Conservation (phyloP, 2,888 invertebrate genomes). For the Ethmia dodecea region DNA sequence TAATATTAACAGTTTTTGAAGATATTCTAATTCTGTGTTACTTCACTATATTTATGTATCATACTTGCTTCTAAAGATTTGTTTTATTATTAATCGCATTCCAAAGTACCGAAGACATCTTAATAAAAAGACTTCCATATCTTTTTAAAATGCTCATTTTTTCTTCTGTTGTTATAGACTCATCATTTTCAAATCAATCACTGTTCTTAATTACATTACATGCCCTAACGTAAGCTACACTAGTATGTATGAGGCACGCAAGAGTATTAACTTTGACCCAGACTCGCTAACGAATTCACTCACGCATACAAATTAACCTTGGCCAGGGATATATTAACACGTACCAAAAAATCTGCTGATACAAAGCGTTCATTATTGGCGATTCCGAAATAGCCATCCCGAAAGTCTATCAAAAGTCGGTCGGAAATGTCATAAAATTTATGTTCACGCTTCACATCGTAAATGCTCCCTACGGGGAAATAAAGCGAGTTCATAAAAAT, state of each 20-base stretch:
- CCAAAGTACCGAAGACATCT: no score
- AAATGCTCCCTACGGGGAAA: slow-evolving; percentile 51
- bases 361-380: not conserved
- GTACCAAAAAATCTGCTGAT: slow-evolving; percentile 17
- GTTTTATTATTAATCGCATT: no score
- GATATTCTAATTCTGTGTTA: no score
- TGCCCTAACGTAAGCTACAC: no score
- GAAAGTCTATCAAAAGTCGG: slow-evolving; percentile 49
- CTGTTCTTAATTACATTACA: no score
- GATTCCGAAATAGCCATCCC: slow-evolving; percentile 20
- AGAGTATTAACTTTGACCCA: slow-evolving; percentile 29
- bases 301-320: slow-evolving; percentile 31
- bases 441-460: slow-evolving; percentile 57
- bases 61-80: no score
- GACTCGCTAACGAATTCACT: slow-evolving; percentile 25
- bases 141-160: no score
- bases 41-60: no score
- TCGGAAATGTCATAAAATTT: slow-evolving; percentile 61
- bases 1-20: no score
- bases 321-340: slow-evolving; percentile 13
- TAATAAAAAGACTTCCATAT: no score
- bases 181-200: slow-evolving; percentile 26
- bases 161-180: slow-evolving; percentile 22
- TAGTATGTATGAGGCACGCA: slow-evolving; percentile 12
- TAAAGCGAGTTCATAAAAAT: slow-evolving; percentile 52